Percentiles rank a stretch among this genome's conserved stretches.
Conservation (phyloP, 2,888 invertebrate genomes). For the Vanessa cardui region DNA sequence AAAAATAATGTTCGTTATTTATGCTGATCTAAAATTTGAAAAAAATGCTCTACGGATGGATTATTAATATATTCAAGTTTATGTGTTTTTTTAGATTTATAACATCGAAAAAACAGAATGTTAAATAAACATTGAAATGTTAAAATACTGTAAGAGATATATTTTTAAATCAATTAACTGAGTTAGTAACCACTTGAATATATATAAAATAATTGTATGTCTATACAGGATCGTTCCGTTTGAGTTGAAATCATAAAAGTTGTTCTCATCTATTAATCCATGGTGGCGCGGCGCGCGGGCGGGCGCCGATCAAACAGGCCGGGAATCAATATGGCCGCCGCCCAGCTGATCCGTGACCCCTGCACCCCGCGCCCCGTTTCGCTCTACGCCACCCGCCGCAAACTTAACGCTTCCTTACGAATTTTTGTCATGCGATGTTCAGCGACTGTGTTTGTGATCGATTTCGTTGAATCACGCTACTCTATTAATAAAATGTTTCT, state of each 20-base stretch:
- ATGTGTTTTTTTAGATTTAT: too few species aligned
- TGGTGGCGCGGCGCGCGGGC: constrained; percentile 58
- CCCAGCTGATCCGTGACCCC: constrained; percentile 82
- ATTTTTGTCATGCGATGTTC: constrained; percentile 51
- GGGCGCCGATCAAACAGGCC: constrained; percentile 81
- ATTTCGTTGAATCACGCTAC: constrained; percentile 17
- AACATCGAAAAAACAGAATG: too few species aligned
- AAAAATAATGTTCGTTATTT: neutral
- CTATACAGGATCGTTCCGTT: constrained; percentile 54
- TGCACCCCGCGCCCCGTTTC: constrained; percentile 59
- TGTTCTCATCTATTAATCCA: constrained; percentile 81
- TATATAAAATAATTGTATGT: constrained; percentile 31
- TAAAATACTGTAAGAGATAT: too few species aligned
- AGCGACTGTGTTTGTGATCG: constrained; percentile 32
- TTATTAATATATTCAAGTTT: too few species aligned
- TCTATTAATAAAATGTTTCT: too few species aligned
- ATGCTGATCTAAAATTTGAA: too few species aligned
- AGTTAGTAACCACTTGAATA: constrained; percentile 15
- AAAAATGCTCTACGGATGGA: too few species aligned
- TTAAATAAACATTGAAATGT: too few species aligned
- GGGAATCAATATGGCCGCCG: constrained; percentile 82
- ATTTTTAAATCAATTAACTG: neutral
- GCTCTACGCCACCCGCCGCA: constrained; percentile 44
- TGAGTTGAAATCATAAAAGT: constrained; percentile 82
- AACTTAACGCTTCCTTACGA: constrained; percentile 71